Percentiles rank a stretch among this genome's conserved stretches.
Conservation (phyloP, 2,888 invertebrate species). For the Coelopa pilipes region DNA sequence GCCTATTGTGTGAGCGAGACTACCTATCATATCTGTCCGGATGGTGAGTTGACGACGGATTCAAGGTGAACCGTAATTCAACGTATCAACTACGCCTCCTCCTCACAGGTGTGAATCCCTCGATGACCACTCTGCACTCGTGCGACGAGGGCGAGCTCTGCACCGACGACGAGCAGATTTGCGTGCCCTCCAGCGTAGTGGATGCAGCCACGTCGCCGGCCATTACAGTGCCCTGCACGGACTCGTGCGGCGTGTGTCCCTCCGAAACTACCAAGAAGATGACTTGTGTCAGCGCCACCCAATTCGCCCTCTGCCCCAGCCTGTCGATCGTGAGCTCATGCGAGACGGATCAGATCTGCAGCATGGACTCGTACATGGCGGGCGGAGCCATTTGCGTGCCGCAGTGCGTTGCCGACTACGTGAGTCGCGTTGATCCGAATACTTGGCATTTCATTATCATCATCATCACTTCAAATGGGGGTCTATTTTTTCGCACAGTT, state of each 20-base stretch:
- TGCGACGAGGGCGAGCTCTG: neutral
- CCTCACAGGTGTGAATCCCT: neutral
- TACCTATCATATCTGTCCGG: conserved; percentile 8
- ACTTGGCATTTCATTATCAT: no score
- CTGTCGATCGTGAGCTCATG: neutral
- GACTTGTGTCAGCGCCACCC: conserved; percentile 14
- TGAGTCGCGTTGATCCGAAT: neutral
- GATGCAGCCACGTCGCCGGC: no score
- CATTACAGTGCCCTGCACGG: neutral
- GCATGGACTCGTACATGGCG: neutral
- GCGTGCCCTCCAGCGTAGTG: neutral
- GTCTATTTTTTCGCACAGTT: neutral
- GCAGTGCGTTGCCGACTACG: neutral
- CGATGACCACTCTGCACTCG: neutral
- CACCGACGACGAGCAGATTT: neutral
- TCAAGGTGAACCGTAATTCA: neutral
- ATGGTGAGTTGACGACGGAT: neutral
- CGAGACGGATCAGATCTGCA: conserved; percentile 10
- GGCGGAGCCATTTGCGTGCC: neutral
- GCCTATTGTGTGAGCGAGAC: conserved; percentile 18
- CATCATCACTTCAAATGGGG: neutral
- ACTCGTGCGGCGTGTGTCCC: neutral
- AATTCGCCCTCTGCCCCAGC: conserved; percentile 6
- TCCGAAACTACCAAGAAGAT: neutral
- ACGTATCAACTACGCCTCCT: neutral